phyloP scores from a whole-genome alignment of 2,113 vertebrate species.

The Mesocricetus auratus region DNA sequence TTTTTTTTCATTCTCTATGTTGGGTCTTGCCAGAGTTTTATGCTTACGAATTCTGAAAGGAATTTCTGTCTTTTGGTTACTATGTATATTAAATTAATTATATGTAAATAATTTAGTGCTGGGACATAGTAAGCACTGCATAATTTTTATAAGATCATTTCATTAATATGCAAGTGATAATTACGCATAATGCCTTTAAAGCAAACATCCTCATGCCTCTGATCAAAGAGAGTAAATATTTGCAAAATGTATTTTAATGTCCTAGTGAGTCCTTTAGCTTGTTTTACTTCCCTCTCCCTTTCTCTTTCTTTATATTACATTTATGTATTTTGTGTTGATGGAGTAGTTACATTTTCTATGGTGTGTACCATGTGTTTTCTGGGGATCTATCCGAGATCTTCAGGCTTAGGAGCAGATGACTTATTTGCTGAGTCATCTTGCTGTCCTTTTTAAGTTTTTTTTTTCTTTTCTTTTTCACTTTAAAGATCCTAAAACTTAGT shows the following conservation, averaged over 20 bases:
- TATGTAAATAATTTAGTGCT: not conserved
- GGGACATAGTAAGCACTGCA: not conserved
- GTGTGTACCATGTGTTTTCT: not conserved
- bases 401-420: not conserved
- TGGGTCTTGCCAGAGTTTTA: not conserved
- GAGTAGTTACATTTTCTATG: not conserved
- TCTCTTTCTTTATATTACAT: not conserved
- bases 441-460: not conserved
- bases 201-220: not conserved
- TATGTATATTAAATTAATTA: slow-evolving; percentile 3
- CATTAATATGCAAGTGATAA: not conserved
- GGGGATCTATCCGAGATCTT: not conserved
- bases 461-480: not conserved
- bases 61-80: slow-evolving; percentile 9
- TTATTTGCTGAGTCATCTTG: not conserved
- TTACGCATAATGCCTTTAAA: not conserved
- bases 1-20: not conserved
- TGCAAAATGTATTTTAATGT: slow-evolving; percentile 12
- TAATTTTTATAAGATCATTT: not conserved
- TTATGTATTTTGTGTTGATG: not conserved
- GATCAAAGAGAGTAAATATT: not conserved
- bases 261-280: not conserved
- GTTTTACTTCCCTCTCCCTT: not conserved
- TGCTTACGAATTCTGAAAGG: slow-evolving; percentile 9
- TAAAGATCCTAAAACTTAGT: not conserved